Evolutionary conservation across 2,797 vertebrate species (phyloP).

Genomic region (Poecilia picta): DNA sequence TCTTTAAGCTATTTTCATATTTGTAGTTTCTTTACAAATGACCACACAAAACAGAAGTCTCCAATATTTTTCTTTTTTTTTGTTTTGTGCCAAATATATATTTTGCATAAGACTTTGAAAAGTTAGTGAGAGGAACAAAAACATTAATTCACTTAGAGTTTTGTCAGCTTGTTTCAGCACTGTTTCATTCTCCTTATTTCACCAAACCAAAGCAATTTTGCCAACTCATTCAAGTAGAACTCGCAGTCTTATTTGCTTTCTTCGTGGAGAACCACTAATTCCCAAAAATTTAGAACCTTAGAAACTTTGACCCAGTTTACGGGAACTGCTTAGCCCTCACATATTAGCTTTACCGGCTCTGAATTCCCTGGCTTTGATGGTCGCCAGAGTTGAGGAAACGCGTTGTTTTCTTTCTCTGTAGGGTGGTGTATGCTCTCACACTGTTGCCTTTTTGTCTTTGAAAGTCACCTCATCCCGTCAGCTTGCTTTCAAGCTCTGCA

Average conservation of each 20-base stretch:
- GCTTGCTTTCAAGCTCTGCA: slow-evolving; percentile 39
- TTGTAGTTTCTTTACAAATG: neutral
- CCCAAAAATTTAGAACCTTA: slow-evolving; percentile 46
- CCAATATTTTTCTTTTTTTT: neutral
- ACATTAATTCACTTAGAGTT: slow-evolving; percentile 34
- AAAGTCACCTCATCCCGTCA: slow-evolving; percentile 61
- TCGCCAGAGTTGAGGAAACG: slow-evolving; percentile 71
- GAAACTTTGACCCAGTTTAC: slow-evolving; percentile 78
- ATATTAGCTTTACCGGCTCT: slow-evolving; percentile 63
- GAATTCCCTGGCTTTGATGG: slow-evolving; percentile 78
- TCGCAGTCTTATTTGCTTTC: neutral
- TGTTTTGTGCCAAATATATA: neutral
- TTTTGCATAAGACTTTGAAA: neutral
- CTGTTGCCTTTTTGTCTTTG: slow-evolving; percentile 64
- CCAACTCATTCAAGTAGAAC: neutral
- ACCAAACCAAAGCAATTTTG: neutral
- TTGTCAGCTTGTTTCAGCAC: slow-evolving; percentile 63
- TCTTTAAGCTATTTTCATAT: neutral
- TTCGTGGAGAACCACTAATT: neutral
- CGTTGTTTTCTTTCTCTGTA: slow-evolving; percentile 76
- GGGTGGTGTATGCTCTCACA: slow-evolving; percentile 61
- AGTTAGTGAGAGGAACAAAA: slow-evolving; percentile 19
- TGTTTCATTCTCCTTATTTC: slow-evolving; percentile 52
- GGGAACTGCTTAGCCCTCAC: slow-evolving; percentile 66
- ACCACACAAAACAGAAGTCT: neutral